phyloP scores from a whole-genome alignment of 1,140 invertebrate genomes.

The Papilio polytes region DNA sequence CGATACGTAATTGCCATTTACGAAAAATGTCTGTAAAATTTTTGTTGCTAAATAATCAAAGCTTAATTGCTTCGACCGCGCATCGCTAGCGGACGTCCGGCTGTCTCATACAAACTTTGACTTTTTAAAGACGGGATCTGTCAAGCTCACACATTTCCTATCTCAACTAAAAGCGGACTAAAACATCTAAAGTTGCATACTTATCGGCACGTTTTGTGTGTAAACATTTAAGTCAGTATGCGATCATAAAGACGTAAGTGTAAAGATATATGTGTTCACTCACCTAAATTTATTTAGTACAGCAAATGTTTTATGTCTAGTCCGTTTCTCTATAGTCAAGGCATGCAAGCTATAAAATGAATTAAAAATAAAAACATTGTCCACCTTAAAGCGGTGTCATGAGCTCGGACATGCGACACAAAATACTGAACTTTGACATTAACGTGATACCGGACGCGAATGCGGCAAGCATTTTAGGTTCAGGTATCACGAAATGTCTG shows the following conservation, averaged over 20 bases:
- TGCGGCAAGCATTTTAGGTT: constrained; percentile 7
- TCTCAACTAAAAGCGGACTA: neutral
- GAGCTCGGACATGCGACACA: constrained; percentile 36
- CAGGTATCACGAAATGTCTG: neutral
- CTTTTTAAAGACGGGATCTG: neutral
- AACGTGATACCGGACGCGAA: constrained; percentile 12
- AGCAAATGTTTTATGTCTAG: neutral
- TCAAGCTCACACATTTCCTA: neutral
- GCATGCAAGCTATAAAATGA: constrained; percentile 23
- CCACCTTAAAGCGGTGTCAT: constrained; percentile 40
- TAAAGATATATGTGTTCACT: no score
- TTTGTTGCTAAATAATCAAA: constrained; percentile 32
- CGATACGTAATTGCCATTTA: constrained; percentile 32
- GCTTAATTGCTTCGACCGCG: constrained; percentile 38
- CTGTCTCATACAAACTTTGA: constrained; percentile 15
- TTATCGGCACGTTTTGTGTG: neutral
- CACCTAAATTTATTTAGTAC: no score
- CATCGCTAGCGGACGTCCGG: constrained; percentile 32
- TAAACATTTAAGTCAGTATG: neutral
- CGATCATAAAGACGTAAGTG: neutral
- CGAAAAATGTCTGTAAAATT: constrained; percentile 32
- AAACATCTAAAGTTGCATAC: neutral
- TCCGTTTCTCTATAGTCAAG: neutral
- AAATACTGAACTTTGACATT: constrained; percentile 31
- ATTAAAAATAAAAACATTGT: constrained; percentile 38